Conservation (phyloP, 2,113 vertebrate species). For the Tenebrosternarchus preto region DNA sequence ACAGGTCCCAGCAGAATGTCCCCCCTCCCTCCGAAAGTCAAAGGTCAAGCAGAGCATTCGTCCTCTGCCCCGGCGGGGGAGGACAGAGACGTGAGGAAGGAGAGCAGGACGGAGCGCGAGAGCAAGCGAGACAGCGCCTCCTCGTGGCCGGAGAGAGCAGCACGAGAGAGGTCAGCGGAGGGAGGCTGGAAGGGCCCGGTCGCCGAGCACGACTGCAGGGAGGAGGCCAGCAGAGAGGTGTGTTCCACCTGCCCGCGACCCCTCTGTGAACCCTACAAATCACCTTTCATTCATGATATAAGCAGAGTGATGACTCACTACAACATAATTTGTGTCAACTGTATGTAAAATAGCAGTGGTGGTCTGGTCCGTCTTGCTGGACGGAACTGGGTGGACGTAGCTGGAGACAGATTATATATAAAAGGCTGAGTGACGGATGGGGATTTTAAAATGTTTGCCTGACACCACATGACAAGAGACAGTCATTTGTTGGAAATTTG, state of each 20-base stretch:
- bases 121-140: constrained; percentile 36
- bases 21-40: constrained; percentile 69
- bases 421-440: too few species aligned
- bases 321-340: background rate
- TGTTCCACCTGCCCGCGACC: too few species aligned
- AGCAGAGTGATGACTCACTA: too few species aligned
- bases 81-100: constrained; percentile 52
- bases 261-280: too few species aligned
- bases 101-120: constrained; percentile 48
- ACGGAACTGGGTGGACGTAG: too few species aligned
- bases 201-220: constrained; percentile 47
- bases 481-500: too few species aligned
- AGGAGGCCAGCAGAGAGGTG: constrained; percentile 68
- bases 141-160: constrained; percentile 51
- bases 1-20: constrained; percentile 62
- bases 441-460: too few species aligned
- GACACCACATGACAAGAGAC: too few species aligned
- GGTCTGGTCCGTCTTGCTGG: too few species aligned
- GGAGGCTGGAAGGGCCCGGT: constrained; percentile 45
- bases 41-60: constrained; percentile 68
- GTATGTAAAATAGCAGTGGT: background rate
- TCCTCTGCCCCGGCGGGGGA: constrained; percentile 61
- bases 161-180: constrained; percentile 48
- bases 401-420: too few species aligned
- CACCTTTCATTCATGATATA: too few species aligned